Base-by-base conservation (phyloP, 92 coral and sea anemone genomes). In the Micromussa lordhowensis region DNA sequence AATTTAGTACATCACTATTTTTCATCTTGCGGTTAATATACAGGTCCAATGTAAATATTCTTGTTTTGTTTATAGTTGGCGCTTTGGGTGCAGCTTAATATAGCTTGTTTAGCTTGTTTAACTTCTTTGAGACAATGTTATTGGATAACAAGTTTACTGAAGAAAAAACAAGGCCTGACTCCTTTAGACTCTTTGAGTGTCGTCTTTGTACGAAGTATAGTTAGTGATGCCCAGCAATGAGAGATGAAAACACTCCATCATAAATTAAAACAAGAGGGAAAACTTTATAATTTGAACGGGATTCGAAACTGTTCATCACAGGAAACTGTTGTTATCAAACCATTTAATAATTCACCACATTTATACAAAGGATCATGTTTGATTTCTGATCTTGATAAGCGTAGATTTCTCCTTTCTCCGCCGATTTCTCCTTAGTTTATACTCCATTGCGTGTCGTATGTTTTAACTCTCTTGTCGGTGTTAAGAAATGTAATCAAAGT, bases 41-140 rank as follows among this genome's bases (percentile, higher is more conserved):
- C 51, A 24, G 73, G 36, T 74, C 57, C 81, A 35, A 58, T 29
- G 35, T 54, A 84, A 84, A 84, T 84, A 55, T 55, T 84, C 19
- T 55, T 84, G 28, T 54, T 74, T 55, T 21, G 78, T 34, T 19
- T 24, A 35, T 73, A 73, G 38, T 34, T 73, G 26, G 51, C 26
- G 49, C 77, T 72, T 72, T 72, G 49, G 77, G 51, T 83, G 58
- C 44, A 34, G 69, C 58, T 69, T 54, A 74, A 40, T 73, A 51
- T 84, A 57, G 26, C 57, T 35, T 51, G 63, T 72, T 31, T 17
- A 48, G 87, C 80, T 34, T 73, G 87, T 84, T 84, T 72, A n/a
- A n/a, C n/a, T n/a, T n/a, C n/a, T n/a, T n/a, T 51, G 36, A 55
- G 38, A 70, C 75, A 70, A 71, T 38, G 31, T 55, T 70, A 83